Base-by-base conservation (phyloP, 2,888 invertebrate species). In the Synergus umbraculus region DNA sequence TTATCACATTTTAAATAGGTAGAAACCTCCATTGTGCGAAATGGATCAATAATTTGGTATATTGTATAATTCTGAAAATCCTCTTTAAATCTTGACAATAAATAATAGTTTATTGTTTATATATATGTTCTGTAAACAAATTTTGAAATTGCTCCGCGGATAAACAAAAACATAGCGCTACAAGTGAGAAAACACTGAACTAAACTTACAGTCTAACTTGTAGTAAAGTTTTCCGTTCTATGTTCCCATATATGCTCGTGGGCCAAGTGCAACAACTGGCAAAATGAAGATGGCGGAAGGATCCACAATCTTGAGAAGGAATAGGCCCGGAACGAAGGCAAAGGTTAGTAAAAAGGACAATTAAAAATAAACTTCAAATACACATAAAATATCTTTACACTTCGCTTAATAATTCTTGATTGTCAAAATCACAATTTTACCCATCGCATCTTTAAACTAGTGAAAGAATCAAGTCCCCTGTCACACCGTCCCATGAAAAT, bases 321-420 rank as follows among this genome's bases (percentile, higher is more conserved):
- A 98, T 94, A 95, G 97, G 90, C 97, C 97, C 87, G 98, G 98
- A 90, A 97, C 97, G 64, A 97, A 97, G 93, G 96, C 97, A 87
- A 96, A 96, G 94, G 98, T 97, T 93, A 90, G 88, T 88, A 86
- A 81, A 83, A 76, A 80, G 5, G 37, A 66, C 37, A 12, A 12
- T 60, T 73, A 54, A 37, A 73, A 54, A 10, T 73, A 18, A 49
- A 37, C 37, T 58, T 3, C 37, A 54, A 73, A 54, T 37, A 3
- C n/a, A 13, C 12, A 37, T 29, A 1, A 9, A 5, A 29, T n/a
- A 9, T 54, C 54, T 41, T 2, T 29, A 54, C 9, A 73, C 5
- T 15, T 29, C n/a, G 2, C 10, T 12, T 58, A 37, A 54, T 37
- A 1, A 41, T 37, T 41, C 37, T 13, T 9, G 2, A 41, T 73